Percentiles rank a stretch among this genome's conserved stretches.
Evolutionary conservation across 2,113 vertebrate species (phyloP).

Genomic region (Marmota flaviventris): DNA sequence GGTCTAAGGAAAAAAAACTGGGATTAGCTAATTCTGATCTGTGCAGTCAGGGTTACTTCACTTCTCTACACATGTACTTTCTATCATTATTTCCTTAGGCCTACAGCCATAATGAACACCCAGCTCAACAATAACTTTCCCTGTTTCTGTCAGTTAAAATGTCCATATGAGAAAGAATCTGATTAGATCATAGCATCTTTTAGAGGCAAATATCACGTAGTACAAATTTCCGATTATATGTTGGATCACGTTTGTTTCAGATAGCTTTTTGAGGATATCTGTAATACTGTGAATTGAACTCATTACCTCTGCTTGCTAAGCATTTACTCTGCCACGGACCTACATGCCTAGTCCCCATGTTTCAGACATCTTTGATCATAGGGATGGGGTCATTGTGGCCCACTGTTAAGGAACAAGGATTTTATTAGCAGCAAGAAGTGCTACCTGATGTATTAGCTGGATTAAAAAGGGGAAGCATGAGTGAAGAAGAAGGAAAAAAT

Average conservation of each 20-base stretch:
- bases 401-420: not conserved
- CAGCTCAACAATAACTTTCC: not conserved
- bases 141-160: conserved; percentile 11
- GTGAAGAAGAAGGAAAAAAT: not conserved
- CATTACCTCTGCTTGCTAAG: not conserved
- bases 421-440: not conserved
- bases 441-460: not conserved
- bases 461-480: not conserved
- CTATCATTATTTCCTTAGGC: conserved; percentile 42
- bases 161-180: not conserved
- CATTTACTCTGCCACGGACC: not conserved
- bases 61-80: conserved; percentile 26
- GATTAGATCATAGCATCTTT: conserved; percentile 20
- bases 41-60: not conserved
- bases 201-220: not conserved
- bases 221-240: not conserved
- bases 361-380: not conserved
- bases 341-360: not conserved
- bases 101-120: not conserved
- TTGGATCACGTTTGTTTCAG: not conserved
- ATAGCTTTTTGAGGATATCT: not conserved
- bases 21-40: not conserved
- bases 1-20: conserved; percentile 13
- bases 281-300: not conserved
- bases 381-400: not conserved